Conservation (phyloP, 2,888 invertebrate genomes). For the Tricholauxania praeusta region DNA sequence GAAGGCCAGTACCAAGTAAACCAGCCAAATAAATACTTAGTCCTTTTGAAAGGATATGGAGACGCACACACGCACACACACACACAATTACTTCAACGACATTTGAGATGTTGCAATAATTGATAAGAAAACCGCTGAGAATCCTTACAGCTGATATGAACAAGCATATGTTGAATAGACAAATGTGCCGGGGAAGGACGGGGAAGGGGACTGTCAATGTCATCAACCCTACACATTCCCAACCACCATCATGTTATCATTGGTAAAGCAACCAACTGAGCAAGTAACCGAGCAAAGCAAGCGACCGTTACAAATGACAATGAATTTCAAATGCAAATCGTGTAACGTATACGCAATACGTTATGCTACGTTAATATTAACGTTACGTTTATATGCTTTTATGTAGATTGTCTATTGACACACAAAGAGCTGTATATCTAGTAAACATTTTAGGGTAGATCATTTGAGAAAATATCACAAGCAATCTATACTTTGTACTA, state of each 20-base stretch:
- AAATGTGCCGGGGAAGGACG: too few relatives aligned
- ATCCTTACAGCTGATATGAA: slow-evolving; percentile 29
- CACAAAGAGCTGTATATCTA: background rate
- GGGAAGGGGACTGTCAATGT: too few relatives aligned
- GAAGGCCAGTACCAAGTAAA: too few relatives aligned
- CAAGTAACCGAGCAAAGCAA: background rate
- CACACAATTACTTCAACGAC: background rate
- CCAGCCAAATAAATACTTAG: too few relatives aligned
- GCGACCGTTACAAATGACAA: slow-evolving; percentile 18
- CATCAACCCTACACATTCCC: too few relatives aligned
- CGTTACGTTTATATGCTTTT: slow-evolving; percentile 19
- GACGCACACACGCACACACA: too few relatives aligned
- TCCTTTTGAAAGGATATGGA: too few relatives aligned
- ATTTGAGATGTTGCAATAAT: slow-evolving; percentile 19
- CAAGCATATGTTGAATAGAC: background rate
- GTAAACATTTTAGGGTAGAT: too few relatives aligned
- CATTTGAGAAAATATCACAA: too few relatives aligned
- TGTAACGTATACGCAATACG: background rate
- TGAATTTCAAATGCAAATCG: slow-evolving; percentile 31
- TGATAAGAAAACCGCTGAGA: slow-evolving; percentile 33
- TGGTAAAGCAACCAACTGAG: too few relatives aligned
- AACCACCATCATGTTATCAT: too few relatives aligned
- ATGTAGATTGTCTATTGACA: background rate
- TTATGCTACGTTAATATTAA: slow-evolving; percentile 11
- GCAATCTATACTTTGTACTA: too few relatives aligned